A percentile compares a stretch with the other conserved stretches of the same genome.
These are phyloP conservation scores for Orchesella cincta DNA, from an alignment of 1,140 invertebrate species.

Conservation along the genomic window DNA sequence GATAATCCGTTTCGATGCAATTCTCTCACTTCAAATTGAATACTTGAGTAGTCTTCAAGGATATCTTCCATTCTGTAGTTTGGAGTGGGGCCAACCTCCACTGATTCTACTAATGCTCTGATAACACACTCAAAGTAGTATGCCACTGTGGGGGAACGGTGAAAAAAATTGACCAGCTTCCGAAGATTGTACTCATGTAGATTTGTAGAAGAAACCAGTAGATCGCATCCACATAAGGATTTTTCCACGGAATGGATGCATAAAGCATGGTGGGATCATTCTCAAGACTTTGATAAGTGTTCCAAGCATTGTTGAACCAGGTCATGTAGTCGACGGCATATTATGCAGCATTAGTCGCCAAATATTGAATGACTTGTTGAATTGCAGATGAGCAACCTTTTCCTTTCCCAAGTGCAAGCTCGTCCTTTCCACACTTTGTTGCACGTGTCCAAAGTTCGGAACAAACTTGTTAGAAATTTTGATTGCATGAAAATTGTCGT, in stretches of 20 bases:
- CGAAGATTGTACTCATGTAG: neutral
- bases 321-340: neutral
- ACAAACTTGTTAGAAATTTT: no score
- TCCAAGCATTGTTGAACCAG: neutral
- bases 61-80: neutral
- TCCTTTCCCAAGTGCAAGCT: neutral
- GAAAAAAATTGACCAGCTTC: neutral
- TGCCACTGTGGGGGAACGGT: neutral
- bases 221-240: neutral
- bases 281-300: neutral
- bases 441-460: no score
- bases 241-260: neutral
- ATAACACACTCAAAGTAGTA: neutral
- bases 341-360: neutral
- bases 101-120: neutral
- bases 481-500: no score
- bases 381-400: neutral
- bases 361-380: neutral
- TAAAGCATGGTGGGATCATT: neutral
- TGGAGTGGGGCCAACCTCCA: neutral
- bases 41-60: neutral
- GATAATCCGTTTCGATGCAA: neutral
- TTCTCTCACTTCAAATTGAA: neutral
- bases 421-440: neutral
- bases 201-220: neutral